Conservation (phyloP, 2,888 invertebrate genomes). For the Asteroscopus sphinx region DNA sequence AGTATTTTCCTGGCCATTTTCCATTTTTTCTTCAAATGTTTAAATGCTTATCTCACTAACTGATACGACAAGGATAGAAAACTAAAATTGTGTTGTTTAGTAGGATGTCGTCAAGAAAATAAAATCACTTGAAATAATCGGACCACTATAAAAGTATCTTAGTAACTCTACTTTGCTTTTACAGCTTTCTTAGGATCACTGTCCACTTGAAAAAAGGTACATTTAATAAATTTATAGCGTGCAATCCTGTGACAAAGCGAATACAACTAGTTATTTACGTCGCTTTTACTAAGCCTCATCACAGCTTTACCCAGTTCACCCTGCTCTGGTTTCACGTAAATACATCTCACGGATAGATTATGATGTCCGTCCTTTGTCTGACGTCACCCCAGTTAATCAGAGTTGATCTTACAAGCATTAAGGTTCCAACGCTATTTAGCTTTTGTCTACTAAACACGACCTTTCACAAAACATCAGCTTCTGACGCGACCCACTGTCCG, state of each 20-base stretch:
- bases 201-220: constrained; percentile 22
- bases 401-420: constrained; percentile 52
- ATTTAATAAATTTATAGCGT: constrained; percentile 28
- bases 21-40: too few species aligned
- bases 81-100: too few species aligned
- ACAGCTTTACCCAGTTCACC: constrained; percentile 26
- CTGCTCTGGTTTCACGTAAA: constrained; percentile 54
- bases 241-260: constrained; percentile 14
- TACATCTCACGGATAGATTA: constrained; percentile 55
- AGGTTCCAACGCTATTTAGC: constrained; percentile 32
- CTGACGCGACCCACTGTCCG: constrained; percentile 42
- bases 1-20: too few species aligned
- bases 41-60: too few species aligned
- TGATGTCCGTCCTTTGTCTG: constrained; percentile 56
- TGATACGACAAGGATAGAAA: too few species aligned
- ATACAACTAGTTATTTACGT: constrained; percentile 36
- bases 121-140: too few species aligned
- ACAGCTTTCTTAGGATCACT: constrained; percentile 8
- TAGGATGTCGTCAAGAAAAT: too few species aligned
- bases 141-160: too few species aligned
- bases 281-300: constrained; percentile 40
- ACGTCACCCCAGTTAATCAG: constrained; percentile 51
- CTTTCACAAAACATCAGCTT: constrained; percentile 20
- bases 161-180: too few species aligned
- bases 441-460: constrained; percentile 43